Conservation (phyloP, 2,113 vertebrate species). For the Pelvicachromis taeniatus region DNA sequence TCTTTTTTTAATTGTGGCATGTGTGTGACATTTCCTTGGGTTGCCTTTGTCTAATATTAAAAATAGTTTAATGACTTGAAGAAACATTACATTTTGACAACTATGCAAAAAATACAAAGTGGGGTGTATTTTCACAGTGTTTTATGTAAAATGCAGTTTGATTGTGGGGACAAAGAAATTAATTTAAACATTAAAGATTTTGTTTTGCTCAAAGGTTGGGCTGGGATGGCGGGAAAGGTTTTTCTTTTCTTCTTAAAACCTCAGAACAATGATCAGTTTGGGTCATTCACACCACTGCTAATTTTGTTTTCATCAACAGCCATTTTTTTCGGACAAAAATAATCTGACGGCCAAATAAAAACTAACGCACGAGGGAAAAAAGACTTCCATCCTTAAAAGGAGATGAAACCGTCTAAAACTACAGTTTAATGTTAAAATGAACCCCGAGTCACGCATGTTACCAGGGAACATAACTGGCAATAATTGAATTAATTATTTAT, state of each 20-base stretch:
- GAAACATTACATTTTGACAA: neutral
- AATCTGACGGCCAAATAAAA: neutral
- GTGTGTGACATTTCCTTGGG: neutral
- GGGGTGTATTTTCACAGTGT: neutral
- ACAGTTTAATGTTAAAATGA: neutral
- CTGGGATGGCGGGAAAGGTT: neutral
- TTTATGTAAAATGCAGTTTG: neutral
- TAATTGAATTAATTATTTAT: neutral
- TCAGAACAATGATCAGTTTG: neutral
- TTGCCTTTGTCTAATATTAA: neutral
- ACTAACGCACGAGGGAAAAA: neutral
- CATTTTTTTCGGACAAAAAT: neutral
- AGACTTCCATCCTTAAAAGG: neutral
- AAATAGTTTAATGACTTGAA: no score
- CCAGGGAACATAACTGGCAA: neutral
- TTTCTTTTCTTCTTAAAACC: neutral
- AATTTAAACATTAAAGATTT: no score
- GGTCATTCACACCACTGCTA: neutral
- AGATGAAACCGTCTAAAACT: neutral
- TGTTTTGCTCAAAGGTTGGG: neutral
- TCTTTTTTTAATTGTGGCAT: neutral
- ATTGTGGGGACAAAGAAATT: neutral
- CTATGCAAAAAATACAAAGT: neutral
- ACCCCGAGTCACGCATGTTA: neutral
- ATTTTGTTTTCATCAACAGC: neutral